Base-by-base conservation (phyloP, 2,888 invertebrate species). In the Epistrophe grossulariae region DNA sequence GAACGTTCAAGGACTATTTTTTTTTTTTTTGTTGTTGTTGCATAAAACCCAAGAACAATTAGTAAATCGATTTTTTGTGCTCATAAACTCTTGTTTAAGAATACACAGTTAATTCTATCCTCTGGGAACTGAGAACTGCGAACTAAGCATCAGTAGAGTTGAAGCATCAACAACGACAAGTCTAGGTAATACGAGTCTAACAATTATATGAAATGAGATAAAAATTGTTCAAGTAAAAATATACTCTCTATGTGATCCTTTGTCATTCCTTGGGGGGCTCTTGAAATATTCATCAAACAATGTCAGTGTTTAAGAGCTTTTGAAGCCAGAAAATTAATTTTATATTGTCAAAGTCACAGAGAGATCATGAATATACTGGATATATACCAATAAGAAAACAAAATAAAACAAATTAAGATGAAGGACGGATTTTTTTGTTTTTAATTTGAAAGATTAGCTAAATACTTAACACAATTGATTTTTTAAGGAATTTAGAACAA, bases 1-100 rank as follows among this genome's bases (percentile, higher is more conserved):
- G 40, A 60, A 24, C 4, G 19, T 40, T 40, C 8, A 60, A 60
- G 60, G 15, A 60, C 11, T 60, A 4, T 15, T 43, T 43, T 13
- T 5, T 19, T 60, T 19, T 35, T 35, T 48, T 66, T 17, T 35
- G 8, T 17, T 31, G 35, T 40, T 59, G n/a, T 59, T 35, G 3
- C 38, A 62, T 13, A 62, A 43, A 43, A 2, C 50, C 40, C 59
- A 45, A 48, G 68, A 72, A 80, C 84, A 77, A 80, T 84, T 80
- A 84, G 84, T 77, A 43, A 80, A 84, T 84, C 76, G 84, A 84
- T 84, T 84, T 84, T 80, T 60, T 62, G 66, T 60, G 10, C 13
- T n/a, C 45, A 55, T 64, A 59, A 13, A 59, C 35, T 64, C 74
- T 64, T 62, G 15, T 3, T 50, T 52, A 10, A 62, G 62, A 48